A percentile compares a stretch with the other conserved stretches of the same genome.
Conservation (phyloP, 2,888 invertebrate species). For the Chorisops tibialis region DNA sequence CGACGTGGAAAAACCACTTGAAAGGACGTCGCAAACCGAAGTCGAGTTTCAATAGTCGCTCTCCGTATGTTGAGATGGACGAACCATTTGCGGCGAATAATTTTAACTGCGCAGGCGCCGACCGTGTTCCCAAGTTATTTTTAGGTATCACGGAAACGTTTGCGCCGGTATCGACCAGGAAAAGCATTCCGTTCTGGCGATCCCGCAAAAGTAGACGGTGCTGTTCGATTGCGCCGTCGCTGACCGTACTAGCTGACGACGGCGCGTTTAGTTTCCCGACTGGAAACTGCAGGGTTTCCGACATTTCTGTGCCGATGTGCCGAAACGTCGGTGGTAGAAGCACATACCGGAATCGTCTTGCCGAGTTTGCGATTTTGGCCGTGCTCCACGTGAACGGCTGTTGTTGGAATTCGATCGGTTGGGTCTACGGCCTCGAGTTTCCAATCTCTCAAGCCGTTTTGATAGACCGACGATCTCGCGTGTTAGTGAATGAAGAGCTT, state of each 20-base stretch:
- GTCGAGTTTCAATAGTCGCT: background rate
- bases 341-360: too few relatives aligned
- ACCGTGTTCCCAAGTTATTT: background rate
- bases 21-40: background rate
- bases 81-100: background rate
- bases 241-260: background rate
- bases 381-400: too few relatives aligned
- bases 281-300: too few relatives aligned
- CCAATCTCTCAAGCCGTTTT: too few relatives aligned
- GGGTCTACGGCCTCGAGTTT: too few relatives aligned
- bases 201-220: background rate
- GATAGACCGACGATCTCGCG: too few relatives aligned
- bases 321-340: too few relatives aligned
- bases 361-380: too few relatives aligned
- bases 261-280: too few relatives aligned
- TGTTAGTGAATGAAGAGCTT: too few relatives aligned
- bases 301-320: too few relatives aligned
- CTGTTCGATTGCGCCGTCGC: background rate
- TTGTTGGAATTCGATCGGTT: too few relatives aligned
- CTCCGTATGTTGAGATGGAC: background rate
- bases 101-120: background rate
- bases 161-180: conserved; percentile 5
- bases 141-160: background rate
- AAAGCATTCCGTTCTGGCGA: background rate
- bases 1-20: background rate